Evolutionary conservation across 2,113 vertebrate genomes (phyloP).

Genomic region (Apaloderma vittatum): DNA sequence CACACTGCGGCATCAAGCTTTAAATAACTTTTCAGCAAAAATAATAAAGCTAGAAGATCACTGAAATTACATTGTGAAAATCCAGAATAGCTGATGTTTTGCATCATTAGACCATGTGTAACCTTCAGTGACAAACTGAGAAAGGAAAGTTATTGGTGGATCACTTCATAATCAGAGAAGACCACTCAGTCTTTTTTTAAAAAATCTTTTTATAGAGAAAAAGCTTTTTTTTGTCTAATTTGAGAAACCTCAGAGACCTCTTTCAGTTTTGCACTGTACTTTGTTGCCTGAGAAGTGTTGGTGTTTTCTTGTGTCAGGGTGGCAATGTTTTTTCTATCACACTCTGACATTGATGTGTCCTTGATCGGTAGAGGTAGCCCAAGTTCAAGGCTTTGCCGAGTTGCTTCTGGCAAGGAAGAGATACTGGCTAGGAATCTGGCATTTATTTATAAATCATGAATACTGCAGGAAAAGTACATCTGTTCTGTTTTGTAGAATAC

Average conservation of each 20-base stretch:
- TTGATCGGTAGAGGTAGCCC: neutral
- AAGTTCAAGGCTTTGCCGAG: neutral
- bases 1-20: neutral
- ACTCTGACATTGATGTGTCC: neutral
- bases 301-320: neutral
- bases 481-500: neutral
- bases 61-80: neutral
- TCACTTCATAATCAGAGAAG: neutral
- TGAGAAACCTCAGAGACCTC: neutral
- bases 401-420: neutral
- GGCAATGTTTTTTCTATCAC: neutral
- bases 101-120: neutral
- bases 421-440: neutral
- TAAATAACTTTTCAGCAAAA: neutral
- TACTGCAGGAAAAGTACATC: neutral
- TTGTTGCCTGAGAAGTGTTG: neutral
- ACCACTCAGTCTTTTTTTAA: neutral
- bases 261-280: neutral
- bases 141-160: neutral
- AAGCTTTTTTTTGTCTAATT: neutral
- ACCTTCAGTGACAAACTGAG: neutral
- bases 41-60: neutral
- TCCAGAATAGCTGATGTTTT: neutral
- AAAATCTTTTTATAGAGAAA: neutral
- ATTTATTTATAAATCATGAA: neutral